Evolutionary conservation across 2,113 vertebrate genomes (phyloP).

Genomic region (Actenoides lindsayi): DNA sequence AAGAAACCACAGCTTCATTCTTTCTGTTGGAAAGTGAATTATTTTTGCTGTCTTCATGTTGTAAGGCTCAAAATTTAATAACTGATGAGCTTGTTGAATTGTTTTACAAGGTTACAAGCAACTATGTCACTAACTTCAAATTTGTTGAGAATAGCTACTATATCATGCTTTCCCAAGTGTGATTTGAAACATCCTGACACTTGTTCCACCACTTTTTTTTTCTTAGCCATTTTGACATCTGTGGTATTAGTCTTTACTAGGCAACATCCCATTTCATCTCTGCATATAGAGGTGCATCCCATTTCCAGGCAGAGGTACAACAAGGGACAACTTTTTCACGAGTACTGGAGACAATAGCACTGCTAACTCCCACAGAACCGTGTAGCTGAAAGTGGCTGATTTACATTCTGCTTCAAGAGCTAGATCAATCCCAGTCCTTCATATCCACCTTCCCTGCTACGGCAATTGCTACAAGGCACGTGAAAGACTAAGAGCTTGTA

Average conservation of each 20-base stretch:
- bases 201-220: not conserved
- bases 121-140: not conserved
- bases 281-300: not conserved
- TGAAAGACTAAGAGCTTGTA: not conserved
- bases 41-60: not conserved
- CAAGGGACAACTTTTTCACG: not conserved
- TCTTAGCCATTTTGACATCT: not conserved
- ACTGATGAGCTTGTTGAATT: not conserved
- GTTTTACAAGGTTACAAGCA: not conserved
- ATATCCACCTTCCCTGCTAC: not conserved
- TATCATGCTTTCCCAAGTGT: not conserved
- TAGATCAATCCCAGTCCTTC: not conserved
- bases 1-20: not conserved
- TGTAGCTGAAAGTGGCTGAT: accelerated
- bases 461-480: not conserved
- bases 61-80: not conserved
- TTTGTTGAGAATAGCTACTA: not conserved
- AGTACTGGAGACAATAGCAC: not conserved
- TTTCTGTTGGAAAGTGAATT: not conserved
- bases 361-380: not conserved
- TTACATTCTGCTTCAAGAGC: not conserved
- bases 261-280: not conserved
- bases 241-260: not conserved
- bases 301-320: not conserved
- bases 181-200: not conserved